Conservation (phyloP, 2,113 vertebrate genomes). For the Rhinichthys klamathensis region DNA sequence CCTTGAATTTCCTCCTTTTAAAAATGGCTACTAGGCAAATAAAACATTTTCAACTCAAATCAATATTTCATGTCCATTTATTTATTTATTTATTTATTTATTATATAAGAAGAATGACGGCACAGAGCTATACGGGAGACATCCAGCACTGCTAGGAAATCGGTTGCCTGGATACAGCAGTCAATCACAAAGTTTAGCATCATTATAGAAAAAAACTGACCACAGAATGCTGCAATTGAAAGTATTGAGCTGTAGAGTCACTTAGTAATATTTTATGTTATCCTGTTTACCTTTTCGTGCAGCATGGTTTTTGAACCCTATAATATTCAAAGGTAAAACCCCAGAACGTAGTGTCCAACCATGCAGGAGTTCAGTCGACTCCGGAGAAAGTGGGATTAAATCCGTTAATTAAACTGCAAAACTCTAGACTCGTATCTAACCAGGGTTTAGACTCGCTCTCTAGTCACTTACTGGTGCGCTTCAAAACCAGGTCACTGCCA, state of each 20-base stretch:
- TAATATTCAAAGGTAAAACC: no score
- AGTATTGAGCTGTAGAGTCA: background rate
- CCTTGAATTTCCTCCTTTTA: background rate
- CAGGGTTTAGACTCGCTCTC: background rate
- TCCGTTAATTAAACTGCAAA: background rate
- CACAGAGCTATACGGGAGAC: background rate
- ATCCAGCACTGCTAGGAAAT: background rate
- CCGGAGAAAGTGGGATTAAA: slow-evolving; percentile 6
- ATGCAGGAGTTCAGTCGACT: background rate
- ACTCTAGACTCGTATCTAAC: background rate
- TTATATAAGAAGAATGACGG: background rate
- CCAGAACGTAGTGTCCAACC: background rate
- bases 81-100: no score
- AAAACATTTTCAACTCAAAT: background rate
- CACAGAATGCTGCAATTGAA: background rate
- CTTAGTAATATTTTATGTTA: background rate
- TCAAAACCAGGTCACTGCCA: no score
- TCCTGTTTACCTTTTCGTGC: no score
- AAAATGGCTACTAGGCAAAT: background rate
- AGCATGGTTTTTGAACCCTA: no score
- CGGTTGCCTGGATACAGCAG: slow-evolving; percentile 1
- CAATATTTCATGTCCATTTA: no score
- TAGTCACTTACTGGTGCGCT: background rate
- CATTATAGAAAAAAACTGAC: background rate
- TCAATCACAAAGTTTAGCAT: background rate